Evolutionary conservation across 1,140 invertebrate species (phyloP).

Genomic region (Trichoplusia ni): DNA sequence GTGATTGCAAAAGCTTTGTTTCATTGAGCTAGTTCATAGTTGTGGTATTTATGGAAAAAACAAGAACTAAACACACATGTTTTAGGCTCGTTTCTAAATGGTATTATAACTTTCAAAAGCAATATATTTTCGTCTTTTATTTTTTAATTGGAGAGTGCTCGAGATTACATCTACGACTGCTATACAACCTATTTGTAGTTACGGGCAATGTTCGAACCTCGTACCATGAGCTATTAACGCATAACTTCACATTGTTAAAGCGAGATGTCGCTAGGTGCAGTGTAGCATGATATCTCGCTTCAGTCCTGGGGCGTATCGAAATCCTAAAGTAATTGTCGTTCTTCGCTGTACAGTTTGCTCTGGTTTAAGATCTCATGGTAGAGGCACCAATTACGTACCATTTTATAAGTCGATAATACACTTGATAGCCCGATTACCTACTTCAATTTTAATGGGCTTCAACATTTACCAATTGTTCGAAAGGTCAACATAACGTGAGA

Average conservation of each 20-base stretch:
- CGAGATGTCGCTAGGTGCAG: no score
- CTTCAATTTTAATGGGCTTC: constrained; percentile 18
- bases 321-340: no score
- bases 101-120: constrained; percentile 18
- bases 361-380: no score
- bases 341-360: no score
- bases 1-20: neutral
- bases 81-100: neutral
- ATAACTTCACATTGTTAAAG: no score
- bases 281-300: no score
- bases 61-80: neutral
- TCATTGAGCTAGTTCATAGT: neutral
- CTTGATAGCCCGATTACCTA: constrained; percentile 30
- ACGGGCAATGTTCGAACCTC: no score
- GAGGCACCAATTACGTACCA: constrained; percentile 28
- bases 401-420: constrained; percentile 23
- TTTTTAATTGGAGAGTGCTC: constrained; percentile 8
- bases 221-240: no score
- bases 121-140: constrained; percentile 5
- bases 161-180: constrained; percentile 10
- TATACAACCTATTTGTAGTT: no score
- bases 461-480: constrained; percentile 22
- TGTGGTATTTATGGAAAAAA: neutral
- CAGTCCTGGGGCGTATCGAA: no score
- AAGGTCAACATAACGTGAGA: constrained; percentile 10